Base-by-base conservation (phyloP, 2,888 invertebrate genomes). In the Halocaridina rubra region DNA sequence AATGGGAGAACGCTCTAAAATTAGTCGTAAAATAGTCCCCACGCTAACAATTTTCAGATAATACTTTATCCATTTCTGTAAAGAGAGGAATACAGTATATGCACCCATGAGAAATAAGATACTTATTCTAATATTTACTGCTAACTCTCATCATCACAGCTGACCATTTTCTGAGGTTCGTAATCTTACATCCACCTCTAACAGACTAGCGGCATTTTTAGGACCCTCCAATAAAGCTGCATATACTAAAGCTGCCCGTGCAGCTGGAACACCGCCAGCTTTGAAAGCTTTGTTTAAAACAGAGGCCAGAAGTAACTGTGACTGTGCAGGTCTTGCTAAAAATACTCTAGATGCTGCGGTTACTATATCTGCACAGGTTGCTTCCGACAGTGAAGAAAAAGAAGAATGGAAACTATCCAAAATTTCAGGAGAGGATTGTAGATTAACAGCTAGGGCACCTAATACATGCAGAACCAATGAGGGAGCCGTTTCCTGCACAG, bases 401-500 rank as follows among this genome's bases (percentile, higher is more conserved):
- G 78, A 59, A n/a, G 78, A 59, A 16, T 71, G 78, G 46, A 84
- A 72, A n/a, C 72, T 57, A 13, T 84, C 74, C 5, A 84, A 59
- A n/a, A 84, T 76, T 30, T 84, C 82, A 30, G 77, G 78, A 24
- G 82, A 61, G 71, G 77, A 32, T 16, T 81, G 61, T 13, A 86
- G 74, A 22, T 74, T 59, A 22, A 74, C 33, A 16, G 86, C 81
- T 30, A 86, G 30, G 19, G 75, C 74, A 4, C 81, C 78, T 16
- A 86, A 53, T 13, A 81, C 81, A 64, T 79, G 75, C 16, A 87
- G 72, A 0, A 85, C 81, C 2, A 87, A 32, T 27, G 78, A 74
- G n/a, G 85, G 85, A n/a, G 84, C 79, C 24, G 61, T 32, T 61
- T 85, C 87, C 29, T 81, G 85, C 7, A 87, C 77, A 30, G 78